Conservation (phyloP, 2,888 invertebrate species). For the Theretra japonica region DNA sequence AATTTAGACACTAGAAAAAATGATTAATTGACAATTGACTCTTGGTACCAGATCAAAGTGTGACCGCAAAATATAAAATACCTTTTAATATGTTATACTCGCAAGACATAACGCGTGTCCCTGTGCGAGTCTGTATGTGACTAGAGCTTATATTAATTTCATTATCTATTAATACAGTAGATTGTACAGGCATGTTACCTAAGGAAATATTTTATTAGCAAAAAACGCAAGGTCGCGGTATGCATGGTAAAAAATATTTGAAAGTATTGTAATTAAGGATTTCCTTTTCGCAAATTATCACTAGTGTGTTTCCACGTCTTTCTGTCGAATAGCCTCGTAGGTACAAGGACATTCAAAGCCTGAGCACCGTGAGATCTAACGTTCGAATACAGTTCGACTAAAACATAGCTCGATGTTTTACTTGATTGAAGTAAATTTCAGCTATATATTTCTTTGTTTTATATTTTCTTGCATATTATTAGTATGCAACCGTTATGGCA, state of each 20-base stretch:
- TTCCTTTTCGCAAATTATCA: not conserved
- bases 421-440: no score
- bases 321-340: slow-evolving; percentile 12
- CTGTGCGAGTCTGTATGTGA: not conserved
- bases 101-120: no score
- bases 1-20: no score
- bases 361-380: not conserved
- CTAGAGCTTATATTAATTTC: not conserved
- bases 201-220: slow-evolving; percentile 8
- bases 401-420: no score
- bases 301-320: not conserved
- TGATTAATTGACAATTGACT: no score
- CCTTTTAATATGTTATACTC: no score
- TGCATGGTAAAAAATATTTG: not conserved
- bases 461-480: no score
- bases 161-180: not conserved
- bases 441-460: no score
- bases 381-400: not conserved
- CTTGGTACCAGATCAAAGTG: no score
- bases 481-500: no score
- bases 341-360: not conserved
- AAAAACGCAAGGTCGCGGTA: slow-evolving; percentile 23
- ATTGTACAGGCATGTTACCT: not conserved
- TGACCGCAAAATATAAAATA: no score
- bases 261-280: not conserved